Evolutionary conservation across 2,113 vertebrate genomes (phyloP), one percentile per base, ranked within the genome.

Genomic region (Gnathonemus echidnorhynchus): DNA sequence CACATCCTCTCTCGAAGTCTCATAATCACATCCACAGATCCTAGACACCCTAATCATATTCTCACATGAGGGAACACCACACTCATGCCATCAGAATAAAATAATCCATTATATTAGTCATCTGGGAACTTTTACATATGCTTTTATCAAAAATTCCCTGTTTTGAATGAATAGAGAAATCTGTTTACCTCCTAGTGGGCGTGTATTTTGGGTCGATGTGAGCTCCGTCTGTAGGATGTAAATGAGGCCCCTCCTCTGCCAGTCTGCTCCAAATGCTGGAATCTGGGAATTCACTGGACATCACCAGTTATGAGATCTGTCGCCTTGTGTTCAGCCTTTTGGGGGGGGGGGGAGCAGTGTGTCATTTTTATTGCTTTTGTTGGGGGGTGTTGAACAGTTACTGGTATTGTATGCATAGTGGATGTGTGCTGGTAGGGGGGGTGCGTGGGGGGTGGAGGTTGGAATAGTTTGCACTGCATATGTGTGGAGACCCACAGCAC

Each of bases 11-110:
- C 84, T 89, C 45, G 45, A 89, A 58, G 89, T 15, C 50, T 90
- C 88, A 45, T 93, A 91, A 93, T 93, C 89, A 87, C 66, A 92
- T 92, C 90, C 89, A 66, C 53, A 91, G 88, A 89, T 90, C 90
- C 91, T 66, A 56, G 90, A 89, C 91, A 90, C 90, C 91, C 91
- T 95, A 96, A 95, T 96, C 93, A 94, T 93, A 95, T 96, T 96
- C 93, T 93, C 94, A 95, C 94, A 94, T 93, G 94, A 95, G 91
- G 94, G 94, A 95, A 94, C 94, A 93, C 93, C 93, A 93, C 94
- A 94, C 92, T 94, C 90, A 92, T 91, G 93, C 95, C 94, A 94
- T 94, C 92, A 94, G 93, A 96, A 96, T 96, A 94, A 93, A 94
- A 96, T 95, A 95, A 95, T 92, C 93, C 92, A 92, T 93, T 94